A percentile compares a stretch with the other conserved stretches of the same genome.
Conservation (phyloP, 2,113 vertebrate genomes). For the Thermophis baileyi region DNA sequence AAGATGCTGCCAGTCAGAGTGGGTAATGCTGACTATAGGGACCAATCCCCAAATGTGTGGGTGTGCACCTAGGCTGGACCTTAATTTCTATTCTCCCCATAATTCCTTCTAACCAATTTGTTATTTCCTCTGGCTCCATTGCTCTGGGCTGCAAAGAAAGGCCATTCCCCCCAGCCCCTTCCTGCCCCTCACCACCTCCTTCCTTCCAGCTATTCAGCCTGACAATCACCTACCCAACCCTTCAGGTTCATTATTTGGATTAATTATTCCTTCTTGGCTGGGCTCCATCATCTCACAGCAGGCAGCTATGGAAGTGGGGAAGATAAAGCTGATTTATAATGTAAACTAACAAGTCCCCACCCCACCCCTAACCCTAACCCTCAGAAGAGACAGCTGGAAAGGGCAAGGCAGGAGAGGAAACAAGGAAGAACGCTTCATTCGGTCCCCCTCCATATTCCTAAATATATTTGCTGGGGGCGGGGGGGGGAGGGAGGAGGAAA, state of each 20-base stretch:
- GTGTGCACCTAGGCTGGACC: not conserved
- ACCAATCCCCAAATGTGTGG: not conserved
- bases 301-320: conserved; percentile 40
- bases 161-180: not conserved
- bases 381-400: not conserved
- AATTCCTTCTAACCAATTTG: not conserved
- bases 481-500: conserved; percentile 19
- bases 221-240: not conserved
- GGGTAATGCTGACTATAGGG: not conserved
- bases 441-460: not conserved
- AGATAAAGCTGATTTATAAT: conserved; percentile 25
- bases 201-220: not conserved
- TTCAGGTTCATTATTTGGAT: conserved; percentile 36
- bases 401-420: not conserved
- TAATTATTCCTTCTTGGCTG: conserved; percentile 13
- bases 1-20: not conserved
- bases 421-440: not conserved
- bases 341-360: conserved; percentile 27
- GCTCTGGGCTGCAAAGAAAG: not conserved
- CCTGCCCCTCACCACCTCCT: not conserved
- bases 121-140: not conserved
- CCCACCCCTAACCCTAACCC: no score
- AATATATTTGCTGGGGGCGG: not conserved
- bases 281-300: not conserved
- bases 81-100: not conserved